These are phyloP conservation scores for Smutsia temminckii DNA, from an alignment of 2,797 vertebrate species.

Conservation along the genomic window DNA sequence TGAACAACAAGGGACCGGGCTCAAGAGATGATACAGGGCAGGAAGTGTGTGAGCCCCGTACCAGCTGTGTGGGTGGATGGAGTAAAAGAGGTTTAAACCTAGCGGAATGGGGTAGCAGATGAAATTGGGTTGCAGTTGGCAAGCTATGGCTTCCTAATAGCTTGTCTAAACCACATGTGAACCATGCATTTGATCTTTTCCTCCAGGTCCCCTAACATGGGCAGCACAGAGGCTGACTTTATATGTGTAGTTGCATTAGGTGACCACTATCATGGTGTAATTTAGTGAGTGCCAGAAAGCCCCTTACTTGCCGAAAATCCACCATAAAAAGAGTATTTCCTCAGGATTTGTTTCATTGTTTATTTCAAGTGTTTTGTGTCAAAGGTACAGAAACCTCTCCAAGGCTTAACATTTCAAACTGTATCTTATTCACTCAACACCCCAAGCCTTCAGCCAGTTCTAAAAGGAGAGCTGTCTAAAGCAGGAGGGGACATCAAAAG, in stretches of 20 bases:
- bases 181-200: neutral
- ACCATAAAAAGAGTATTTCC: neutral
- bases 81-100: slow-evolving; percentile 12
- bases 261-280: neutral
- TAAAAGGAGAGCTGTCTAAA: neutral
- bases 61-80: neutral
- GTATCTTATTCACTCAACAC: neutral
- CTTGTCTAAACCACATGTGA: neutral
- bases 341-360: slow-evolving; percentile 32
- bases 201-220: neutral
- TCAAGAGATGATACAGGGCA: neutral
- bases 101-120: neutral
- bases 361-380: neutral
- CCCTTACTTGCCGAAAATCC: neutral
- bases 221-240: neutral
- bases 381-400: neutral
- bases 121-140: neutral
- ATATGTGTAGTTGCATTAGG: neutral
- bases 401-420: neutral
- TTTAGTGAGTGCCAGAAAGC: neutral
- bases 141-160: slow-evolving; percentile 43
- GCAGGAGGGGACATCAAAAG: neutral
- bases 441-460: neutral
- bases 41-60: neutral
- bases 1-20: neutral